A percentile compares a stretch with the other conserved stretches of the same genome.
Evolutionary conservation across 2,888 invertebrate species (phyloP).

Genomic region (Heliconius cydno): DNA sequence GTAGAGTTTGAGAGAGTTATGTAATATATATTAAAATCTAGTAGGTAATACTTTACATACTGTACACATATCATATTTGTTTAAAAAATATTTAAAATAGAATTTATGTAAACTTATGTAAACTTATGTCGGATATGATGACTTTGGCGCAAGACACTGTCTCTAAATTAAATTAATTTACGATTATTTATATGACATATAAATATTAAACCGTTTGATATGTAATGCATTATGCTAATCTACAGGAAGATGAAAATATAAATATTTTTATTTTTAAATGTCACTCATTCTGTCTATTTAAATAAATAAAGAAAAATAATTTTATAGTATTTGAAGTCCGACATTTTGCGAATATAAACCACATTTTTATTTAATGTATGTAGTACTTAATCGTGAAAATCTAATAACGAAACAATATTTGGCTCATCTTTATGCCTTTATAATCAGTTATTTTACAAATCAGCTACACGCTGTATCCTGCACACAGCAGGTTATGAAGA

Average conservation of each 20-base stretch:
- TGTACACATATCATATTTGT: background rate
- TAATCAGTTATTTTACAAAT: background rate
- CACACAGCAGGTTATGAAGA: too few species aligned
- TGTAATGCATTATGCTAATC: background rate
- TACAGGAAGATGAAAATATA: background rate
- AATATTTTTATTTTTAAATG: background rate
- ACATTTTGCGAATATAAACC: background rate
- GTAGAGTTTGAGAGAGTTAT: background rate
- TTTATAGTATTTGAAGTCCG: background rate
- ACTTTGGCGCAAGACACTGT: slow-evolving; percentile 9
- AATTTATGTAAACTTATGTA: too few species aligned
- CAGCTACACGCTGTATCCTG: too few species aligned
- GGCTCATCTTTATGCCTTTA: background rate
- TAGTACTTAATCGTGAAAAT: background rate
- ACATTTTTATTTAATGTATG: background rate
- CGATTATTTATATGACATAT: background rate
- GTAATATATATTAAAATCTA: background rate
- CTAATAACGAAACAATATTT: background rate
- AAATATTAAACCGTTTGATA: slow-evolving; percentile 1
- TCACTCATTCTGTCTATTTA: background rate
- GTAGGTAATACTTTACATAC: background rate
- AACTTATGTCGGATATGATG: too few species aligned
- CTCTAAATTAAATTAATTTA: background rate
- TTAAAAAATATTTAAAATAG: background rate
- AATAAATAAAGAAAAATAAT: background rate